These are phyloP conservation scores for Dasysyrphus albostriatus DNA, from an alignment of 2,888 invertebrate species.

Conservation along the genomic window DNA sequence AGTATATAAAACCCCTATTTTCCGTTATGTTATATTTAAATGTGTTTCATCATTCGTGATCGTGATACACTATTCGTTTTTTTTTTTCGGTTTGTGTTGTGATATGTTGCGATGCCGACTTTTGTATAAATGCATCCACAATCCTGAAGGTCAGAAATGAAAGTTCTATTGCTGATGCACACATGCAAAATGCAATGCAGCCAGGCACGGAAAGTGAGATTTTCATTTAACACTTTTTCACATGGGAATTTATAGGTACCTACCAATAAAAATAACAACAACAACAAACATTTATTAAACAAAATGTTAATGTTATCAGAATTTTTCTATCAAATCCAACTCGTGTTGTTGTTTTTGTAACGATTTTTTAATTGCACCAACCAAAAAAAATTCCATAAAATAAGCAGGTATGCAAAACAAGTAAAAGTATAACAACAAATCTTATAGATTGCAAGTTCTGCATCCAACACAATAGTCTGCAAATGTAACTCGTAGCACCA, in stretches of 20 bases:
- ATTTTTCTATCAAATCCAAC: conserved; percentile 49
- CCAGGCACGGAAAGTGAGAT: conserved; percentile 72
- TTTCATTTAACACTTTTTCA: conserved; percentile 53
- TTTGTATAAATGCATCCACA: background rate
- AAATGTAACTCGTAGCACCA: conserved; percentile 30
- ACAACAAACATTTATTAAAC: background rate
- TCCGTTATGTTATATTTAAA: background rate
- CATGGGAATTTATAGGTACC: conserved; percentile 44
- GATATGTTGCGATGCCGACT: background rate
- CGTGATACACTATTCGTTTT: background rate
- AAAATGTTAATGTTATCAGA: conserved; percentile 54
- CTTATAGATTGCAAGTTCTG: conserved; percentile 58
- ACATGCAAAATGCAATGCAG: conserved; percentile 50
- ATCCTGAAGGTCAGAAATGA: conserved; percentile 63
- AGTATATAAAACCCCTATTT: background rate
- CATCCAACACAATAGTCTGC: conserved; percentile 40
- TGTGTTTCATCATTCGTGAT: conserved; percentile 31
- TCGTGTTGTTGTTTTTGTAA: conserved; percentile 18
- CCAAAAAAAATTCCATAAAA: conserved; percentile 36
- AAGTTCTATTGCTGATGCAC: conserved; percentile 54
- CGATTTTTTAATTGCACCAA: conserved; percentile 56
- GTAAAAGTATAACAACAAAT: conserved; percentile 73
- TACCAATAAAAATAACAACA: conserved; percentile 1
- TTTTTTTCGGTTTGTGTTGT: background rate
- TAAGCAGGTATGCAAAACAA: conserved; percentile 62